A percentile compares a stretch with the other conserved stretches of the same genome.
phyloP scores from a whole-genome alignment of 2,113 vertebrate genomes.

The Eleginops maclovinus region DNA sequence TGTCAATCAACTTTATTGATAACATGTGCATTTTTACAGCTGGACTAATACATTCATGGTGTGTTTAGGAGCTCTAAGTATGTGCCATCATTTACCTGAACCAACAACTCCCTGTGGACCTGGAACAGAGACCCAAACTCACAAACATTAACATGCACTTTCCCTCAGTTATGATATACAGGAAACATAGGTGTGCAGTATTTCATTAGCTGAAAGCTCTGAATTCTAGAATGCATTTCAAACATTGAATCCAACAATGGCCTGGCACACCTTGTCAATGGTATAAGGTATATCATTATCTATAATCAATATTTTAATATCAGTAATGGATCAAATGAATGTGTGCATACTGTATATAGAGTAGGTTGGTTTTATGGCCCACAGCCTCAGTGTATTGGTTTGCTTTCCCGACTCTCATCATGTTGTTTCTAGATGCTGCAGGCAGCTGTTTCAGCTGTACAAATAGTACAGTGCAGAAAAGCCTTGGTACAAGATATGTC shows the following conservation, averaged over 20 bases:
- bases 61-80: constrained; percentile 13
- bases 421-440: not conserved
- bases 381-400: not conserved
- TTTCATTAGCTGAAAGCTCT: not conserved
- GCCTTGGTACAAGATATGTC: not conserved
- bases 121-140: not conserved
- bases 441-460: not conserved
- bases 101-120: constrained; percentile 13
- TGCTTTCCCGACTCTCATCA: not conserved
- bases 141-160: not conserved
- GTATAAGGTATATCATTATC: not conserved
- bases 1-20: constrained; percentile 30
- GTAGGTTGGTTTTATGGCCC: not conserved
- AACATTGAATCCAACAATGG: not conserved
- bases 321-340: not conserved
- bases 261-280: not conserved
- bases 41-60: not conserved
- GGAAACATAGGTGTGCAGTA: constrained; percentile 20
- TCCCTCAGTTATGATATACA: constrained; percentile 8
- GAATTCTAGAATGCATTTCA: constrained; percentile 2
- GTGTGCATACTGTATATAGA: not conserved
- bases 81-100: not conserved
- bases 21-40: constrained; percentile 17
- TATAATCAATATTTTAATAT: not conserved
- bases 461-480: not conserved